A percentile compares a stretch with the other conserved stretches of the same genome.
These are phyloP conservation scores for Lontra canadensis DNA, from an alignment of 2,113 vertebrate genomes.

Conservation along the genomic window DNA sequence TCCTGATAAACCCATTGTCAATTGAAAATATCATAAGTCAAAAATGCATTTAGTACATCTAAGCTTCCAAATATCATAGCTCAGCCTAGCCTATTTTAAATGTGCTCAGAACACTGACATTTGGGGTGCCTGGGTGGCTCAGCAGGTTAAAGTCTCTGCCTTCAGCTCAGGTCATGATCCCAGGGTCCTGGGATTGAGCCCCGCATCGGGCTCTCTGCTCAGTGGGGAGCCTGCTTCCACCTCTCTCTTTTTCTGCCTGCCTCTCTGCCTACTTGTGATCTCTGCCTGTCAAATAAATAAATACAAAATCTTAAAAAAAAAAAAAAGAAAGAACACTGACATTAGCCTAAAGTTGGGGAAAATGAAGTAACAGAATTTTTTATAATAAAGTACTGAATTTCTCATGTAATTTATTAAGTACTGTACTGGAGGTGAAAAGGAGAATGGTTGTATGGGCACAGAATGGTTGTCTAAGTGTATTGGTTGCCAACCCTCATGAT, in stretches of 20 bases:
- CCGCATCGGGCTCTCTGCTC: too few species aligned
- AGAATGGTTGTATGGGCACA: neutral
- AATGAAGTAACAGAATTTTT: neutral
- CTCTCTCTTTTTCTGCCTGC: too few species aligned
- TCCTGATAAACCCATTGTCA: neutral
- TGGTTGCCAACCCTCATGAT: neutral
- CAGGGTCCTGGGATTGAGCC: too few species aligned
- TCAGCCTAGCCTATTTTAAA: neutral
- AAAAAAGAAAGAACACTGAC: neutral
- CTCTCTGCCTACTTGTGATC: too few species aligned
- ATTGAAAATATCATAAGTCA: neutral
- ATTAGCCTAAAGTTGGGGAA: neutral
- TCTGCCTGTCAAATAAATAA: too few species aligned
- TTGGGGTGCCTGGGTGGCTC: too few species aligned
- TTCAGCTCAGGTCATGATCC: too few species aligned
- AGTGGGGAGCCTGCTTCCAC: too few species aligned
- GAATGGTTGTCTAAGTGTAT: neutral
- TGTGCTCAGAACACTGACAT: neutral
- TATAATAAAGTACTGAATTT: neutral
- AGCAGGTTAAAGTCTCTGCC: too few species aligned
- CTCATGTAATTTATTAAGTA: neutral
- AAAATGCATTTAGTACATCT: neutral
- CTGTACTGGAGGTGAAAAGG: neutral
- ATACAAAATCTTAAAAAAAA: too few species aligned
- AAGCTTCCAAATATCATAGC: neutral